Percentiles rank a stretch among this genome's conserved stretches.
phyloP scores from a whole-genome alignment of 1,140 invertebrate species.

The Pachypsylla venusta region DNA sequence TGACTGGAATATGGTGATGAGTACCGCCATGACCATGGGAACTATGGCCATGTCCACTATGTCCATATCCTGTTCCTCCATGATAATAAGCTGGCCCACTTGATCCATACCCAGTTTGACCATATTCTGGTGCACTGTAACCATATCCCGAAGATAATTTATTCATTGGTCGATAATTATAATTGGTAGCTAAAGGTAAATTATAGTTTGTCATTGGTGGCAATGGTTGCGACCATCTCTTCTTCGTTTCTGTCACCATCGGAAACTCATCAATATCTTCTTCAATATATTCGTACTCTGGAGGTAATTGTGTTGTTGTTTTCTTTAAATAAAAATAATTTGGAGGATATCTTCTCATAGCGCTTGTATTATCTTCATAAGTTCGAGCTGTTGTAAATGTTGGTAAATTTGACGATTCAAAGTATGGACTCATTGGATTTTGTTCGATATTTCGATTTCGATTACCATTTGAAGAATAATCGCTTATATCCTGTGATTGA shows the following conservation, averaged over 20 bases:
- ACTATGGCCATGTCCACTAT: not conserved
- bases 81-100: not conserved
- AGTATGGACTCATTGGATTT: constrained; percentile 1
- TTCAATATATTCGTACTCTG: constrained; percentile 1
- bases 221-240: not conserved
- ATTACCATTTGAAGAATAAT: not conserved
- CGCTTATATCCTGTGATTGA: constrained; percentile 3
- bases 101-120: not conserved
- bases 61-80: not conserved
- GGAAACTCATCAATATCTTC: not conserved
- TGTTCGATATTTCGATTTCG: not conserved
- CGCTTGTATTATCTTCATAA: not conserved
- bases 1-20: constrained; percentile 1
- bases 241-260: not conserved
- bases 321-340: not conserved
- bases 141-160: not conserved
- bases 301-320: not conserved
- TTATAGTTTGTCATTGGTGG: too few species aligned
- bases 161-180: not conserved
- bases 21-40: not conserved
- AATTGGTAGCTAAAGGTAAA: too few species aligned
- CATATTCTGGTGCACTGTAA: not conserved
- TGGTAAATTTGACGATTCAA: constrained; percentile 1
- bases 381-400: not conserved
- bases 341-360: not conserved